Evolutionary conservation across 1,140 invertebrate species (phyloP), one percentile per base, ranked within the genome.

Genomic region (Drosophila mayri): DNA sequence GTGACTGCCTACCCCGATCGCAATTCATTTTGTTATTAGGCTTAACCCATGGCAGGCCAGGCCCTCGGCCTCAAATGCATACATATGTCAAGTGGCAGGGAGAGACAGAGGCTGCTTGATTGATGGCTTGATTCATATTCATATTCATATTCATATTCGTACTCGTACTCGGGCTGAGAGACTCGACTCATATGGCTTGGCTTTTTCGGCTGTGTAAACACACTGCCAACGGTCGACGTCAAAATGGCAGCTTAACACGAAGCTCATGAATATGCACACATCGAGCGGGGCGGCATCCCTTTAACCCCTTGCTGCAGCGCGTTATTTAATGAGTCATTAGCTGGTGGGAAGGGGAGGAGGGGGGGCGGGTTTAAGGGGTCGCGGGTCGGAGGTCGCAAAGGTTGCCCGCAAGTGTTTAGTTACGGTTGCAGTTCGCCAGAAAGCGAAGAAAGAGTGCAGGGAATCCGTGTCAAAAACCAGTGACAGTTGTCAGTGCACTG

Each of bases 161-260:
- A 66, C 43, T 75, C 81, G 62, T 73, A 66, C 43, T 41, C 46
- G 41, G 32, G 25, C 49, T 49, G 43, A 14, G 43, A 22, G 43
- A 44, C 43, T 44, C 37, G 46, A 47, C 46, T 47, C 46, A 28
- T 8, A 46, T 46, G 22, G 44, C 47, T 46, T n/a, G 38, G 37
- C 55, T 60, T 60, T 67, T 57, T 79, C 54, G 44, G 62, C 68
- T 78, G 50, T 54, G 84, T 46, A 88, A 87, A 86, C 82, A 86
- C 82, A 87, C 52, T 79, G 70, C 50, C 63, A 67, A 54, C 61
- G 76, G 75, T 61, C 65, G 79, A 87, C 84, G 68, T 90, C 76
- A 90, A 90, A 90, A 90, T 90, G 86, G 82, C 79, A 90, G 86
- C 86, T 90, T 85, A 90, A 78, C 86, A 90, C 86, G 86, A 90